A percentile compares a stretch with the other conserved stretches of the same genome.
phyloP scores from a whole-genome alignment of 2,797 vertebrate genomes.

The Sebastolobus alascanus region DNA sequence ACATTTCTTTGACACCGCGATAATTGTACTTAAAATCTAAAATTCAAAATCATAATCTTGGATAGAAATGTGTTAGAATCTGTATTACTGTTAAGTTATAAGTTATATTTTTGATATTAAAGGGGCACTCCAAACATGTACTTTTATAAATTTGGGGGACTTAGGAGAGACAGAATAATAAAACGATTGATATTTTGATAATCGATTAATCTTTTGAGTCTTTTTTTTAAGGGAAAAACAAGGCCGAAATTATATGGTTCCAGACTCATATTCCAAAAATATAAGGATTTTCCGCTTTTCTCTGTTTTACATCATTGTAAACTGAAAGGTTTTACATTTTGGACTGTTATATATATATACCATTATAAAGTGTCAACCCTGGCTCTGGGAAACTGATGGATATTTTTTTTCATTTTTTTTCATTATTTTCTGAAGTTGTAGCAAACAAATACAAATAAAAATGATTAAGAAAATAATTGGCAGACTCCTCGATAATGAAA shows the following conservation, averaged over 20 bases:
- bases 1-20: neutral
- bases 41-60: neutral
- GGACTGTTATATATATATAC: neutral
- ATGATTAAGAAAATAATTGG: neutral
- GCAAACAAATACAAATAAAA: neutral
- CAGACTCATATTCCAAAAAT: neutral
- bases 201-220: neutral
- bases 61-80: neutral
- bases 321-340: neutral
- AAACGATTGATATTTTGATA: neutral
- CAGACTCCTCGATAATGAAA: neutral
- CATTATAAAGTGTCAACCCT: neutral
- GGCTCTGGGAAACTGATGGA: neutral
- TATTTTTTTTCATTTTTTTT: neutral
- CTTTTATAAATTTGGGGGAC: neutral
- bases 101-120: neutral
- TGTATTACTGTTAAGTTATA: neutral
- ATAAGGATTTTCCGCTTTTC: neutral
- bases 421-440: neutral
- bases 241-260: neutral
- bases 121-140: neutral
- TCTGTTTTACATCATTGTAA: neutral
- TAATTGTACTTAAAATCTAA: neutral
- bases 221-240: no score
- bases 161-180: neutral